Evolutionary conservation across 2,888 invertebrate species (phyloP).

Genomic region (Euzetes globulus): DNA sequence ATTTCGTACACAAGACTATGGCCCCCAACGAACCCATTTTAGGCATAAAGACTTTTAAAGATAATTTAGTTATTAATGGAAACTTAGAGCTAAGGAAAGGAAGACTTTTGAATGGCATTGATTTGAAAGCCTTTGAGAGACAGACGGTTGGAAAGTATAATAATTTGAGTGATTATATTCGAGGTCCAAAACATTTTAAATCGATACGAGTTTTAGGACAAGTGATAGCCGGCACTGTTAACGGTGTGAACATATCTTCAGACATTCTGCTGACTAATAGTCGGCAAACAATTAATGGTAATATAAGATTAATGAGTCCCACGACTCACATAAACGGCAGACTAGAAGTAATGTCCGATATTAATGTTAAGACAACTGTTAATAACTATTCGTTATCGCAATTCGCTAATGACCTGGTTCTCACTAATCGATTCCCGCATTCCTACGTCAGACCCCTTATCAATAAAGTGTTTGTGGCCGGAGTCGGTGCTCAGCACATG

Average conservation of each 20-base stretch:
- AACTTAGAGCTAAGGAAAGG: neutral
- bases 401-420: conserved; percentile 25
- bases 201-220: conserved; percentile 23
- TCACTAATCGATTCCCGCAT: neutral
- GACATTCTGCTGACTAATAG: conserved; percentile 25
- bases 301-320: conserved; percentile 25
- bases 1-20: conserved; percentile 12
- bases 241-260: conserved; percentile 21
- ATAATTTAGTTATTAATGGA: neutral
- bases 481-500: conserved; percentile 1
- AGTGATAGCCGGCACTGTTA: conserved; percentile 18
- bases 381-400: conserved; percentile 26
- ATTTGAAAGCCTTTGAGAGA: neutral
- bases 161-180: conserved; percentile 10
- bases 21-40: conserved; percentile 10
- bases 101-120: conserved; percentile 20
- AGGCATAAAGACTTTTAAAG: conserved; percentile 5
- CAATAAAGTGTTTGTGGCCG: conserved; percentile 26
- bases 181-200: conserved; percentile 22
- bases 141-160: neutral
- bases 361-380: conserved; percentile 23
- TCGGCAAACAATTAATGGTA: conserved; percentile 29
- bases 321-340: conserved; percentile 12
- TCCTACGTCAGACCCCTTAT: neutral
- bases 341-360: conserved; percentile 18